Percentiles rank a stretch among this genome's conserved stretches.
These are phyloP conservation scores for Apodemus agrarius DNA, from an alignment of 2,797 vertebrate genomes.

Conservation along the genomic window DNA sequence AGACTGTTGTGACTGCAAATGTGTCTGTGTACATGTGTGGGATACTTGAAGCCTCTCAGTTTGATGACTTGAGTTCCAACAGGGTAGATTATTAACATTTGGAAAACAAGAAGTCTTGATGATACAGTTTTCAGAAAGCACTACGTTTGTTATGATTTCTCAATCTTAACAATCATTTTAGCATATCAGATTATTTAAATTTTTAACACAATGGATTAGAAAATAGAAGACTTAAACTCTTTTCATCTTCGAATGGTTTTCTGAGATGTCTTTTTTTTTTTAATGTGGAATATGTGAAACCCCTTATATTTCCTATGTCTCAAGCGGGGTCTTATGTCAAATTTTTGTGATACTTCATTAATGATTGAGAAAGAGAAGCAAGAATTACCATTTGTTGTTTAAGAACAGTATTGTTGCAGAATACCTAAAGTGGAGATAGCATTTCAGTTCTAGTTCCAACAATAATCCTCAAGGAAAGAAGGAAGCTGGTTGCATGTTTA, in stretches of 20 bases:
- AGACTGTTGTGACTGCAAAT: neutral
- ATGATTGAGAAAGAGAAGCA: neutral
- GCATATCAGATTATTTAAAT: slow-evolving; percentile 73
- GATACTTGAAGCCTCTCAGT: neutral
- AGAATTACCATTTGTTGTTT: neutral
- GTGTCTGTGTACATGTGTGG: neutral
- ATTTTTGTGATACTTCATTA: neutral
- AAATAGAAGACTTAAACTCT: slow-evolving; percentile 19
- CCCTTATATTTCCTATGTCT: slow-evolving; percentile 53
- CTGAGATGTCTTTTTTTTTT: slow-evolving; percentile 52
- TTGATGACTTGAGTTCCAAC: neutral
- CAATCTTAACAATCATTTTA: slow-evolving; percentile 47
- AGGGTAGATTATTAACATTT: neutral
- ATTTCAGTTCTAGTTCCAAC: neutral
- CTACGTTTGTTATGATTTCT: slow-evolving; percentile 71
- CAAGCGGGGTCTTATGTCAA: neutral
- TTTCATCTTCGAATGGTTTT: neutral
- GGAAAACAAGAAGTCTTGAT: neutral
- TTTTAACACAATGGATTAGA: slow-evolving; percentile 65
- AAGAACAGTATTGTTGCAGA: neutral
- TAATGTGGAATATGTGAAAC: neutral
- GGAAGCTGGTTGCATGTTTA: neutral
- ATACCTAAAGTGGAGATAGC: neutral
- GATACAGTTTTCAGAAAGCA: slow-evolving; percentile 76
- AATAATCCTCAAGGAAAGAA: neutral